Evolutionary conservation across 2,888 invertebrate species (phyloP).

Genomic region (Dusona sp.): DNA sequence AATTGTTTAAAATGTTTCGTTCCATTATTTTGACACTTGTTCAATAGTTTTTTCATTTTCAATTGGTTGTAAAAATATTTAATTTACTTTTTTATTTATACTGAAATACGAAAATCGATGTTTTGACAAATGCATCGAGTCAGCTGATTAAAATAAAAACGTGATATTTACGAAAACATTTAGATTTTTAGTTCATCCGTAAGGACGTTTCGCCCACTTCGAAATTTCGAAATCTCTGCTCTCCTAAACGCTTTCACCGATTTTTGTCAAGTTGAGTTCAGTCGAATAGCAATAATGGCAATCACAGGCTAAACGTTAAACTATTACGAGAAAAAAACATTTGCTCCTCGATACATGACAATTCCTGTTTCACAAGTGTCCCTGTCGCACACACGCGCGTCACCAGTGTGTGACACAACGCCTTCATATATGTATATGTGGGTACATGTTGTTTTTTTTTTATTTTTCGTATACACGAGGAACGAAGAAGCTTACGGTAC

Average conservation of each 20-base stretch:
- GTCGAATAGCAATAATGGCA: background rate
- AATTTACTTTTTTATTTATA: background rate
- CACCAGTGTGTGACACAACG: background rate
- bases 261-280: background rate
- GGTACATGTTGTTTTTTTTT: background rate
- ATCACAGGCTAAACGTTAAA: background rate
- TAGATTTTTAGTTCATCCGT: background rate
- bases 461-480: slow-evolving; percentile 41
- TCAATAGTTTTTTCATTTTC: background rate
- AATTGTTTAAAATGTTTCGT: background rate
- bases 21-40: background rate
- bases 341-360: background rate
- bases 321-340: background rate
- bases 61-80: background rate
- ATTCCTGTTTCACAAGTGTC: background rate
- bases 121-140: background rate
- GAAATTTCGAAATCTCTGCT: background rate
- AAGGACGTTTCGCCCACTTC: background rate
- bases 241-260: background rate
- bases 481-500: slow-evolving; percentile 69
- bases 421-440: background rate
- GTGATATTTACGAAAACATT: slow-evolving; percentile 9
- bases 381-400: background rate
- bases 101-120: background rate
- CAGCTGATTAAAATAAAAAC: background rate